These are phyloP conservation scores for Sebastes vulpes DNA, from an alignment of 2,797 vertebrate genomes.

Conservation along the genomic window DNA sequence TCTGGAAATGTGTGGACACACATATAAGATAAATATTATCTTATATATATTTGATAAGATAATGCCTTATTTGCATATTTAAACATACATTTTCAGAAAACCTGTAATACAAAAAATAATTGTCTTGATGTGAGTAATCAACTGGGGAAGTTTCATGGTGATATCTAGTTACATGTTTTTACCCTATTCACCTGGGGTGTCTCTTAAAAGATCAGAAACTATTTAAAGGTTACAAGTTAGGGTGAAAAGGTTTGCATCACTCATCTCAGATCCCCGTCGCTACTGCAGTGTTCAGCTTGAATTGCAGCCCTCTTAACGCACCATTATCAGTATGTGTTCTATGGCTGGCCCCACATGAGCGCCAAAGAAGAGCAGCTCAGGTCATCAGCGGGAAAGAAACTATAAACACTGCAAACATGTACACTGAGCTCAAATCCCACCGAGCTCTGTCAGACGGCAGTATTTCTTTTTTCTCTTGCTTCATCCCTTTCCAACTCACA, in stretches of 20 bases:
- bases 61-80: too few species aligned
- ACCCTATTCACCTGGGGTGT: too few species aligned
- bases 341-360: not conserved
- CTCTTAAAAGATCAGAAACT: not conserved
- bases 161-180: too few species aligned
- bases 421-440: slow-evolving; percentile 20
- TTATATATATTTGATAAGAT: too few species aligned
- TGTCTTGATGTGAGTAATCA: too few species aligned
- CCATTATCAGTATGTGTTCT: slow-evolving; percentile 19
- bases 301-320: slow-evolving; percentile 12
- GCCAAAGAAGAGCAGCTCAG: not conserved
- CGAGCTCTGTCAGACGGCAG: slow-evolving; percentile 6
- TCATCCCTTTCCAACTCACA: slow-evolving; percentile 3
- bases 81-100: too few species aligned
- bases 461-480: slow-evolving; percentile 29
- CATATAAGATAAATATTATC: too few species aligned
- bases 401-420: slow-evolving; percentile 35
- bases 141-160: too few species aligned
- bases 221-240: not conserved
- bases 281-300: not conserved
- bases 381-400: slow-evolving; percentile 18
- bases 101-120: too few species aligned
- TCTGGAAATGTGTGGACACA: too few species aligned
- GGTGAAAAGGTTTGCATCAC: not conserved
- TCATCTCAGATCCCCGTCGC: not conserved